Conservation (phyloP, 1,140 invertebrate species). For the Eumeta japonica region DNA sequence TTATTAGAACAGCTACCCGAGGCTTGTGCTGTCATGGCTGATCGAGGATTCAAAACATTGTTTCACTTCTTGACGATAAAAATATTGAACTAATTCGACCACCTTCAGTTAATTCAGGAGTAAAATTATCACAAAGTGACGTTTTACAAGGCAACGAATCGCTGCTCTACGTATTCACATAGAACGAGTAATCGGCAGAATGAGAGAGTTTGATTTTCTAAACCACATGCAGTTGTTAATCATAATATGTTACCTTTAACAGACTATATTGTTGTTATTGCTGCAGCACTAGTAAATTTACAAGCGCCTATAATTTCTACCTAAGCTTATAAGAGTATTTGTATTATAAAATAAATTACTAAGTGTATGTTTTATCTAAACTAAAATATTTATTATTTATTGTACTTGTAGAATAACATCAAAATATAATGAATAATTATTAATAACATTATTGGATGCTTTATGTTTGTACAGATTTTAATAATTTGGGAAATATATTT, state of each 20-base stretch:
- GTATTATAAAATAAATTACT: slow-evolving; percentile 1
- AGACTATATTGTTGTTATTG: slow-evolving; percentile 1
- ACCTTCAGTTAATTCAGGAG: neutral
- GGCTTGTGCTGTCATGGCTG: slow-evolving; percentile 1
- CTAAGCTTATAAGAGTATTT: slow-evolving; percentile 1
- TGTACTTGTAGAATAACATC: slow-evolving; percentile 1
- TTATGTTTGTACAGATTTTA: slow-evolving; percentile 1
- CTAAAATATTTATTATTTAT: neutral
- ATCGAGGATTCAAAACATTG: slow-evolving; percentile 1
- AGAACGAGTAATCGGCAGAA: neutral
- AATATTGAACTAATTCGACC: slow-evolving; percentile 1
- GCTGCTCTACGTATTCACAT: slow-evolving; percentile 1
- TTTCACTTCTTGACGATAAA: slow-evolving; percentile 1
- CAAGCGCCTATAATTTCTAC: neutral
- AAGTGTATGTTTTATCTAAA: slow-evolving; percentile 1
- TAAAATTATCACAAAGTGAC: neutral
- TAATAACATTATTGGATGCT: slow-evolving; percentile 1
- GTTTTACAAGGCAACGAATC: neutral
- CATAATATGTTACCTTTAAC: slow-evolving; percentile 1
- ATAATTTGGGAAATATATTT: slow-evolving; percentile 1
- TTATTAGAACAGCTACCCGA: neutral
- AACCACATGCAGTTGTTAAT: neutral
- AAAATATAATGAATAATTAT: slow-evolving; percentile 1
- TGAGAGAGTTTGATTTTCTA: slow-evolving; percentile 1
- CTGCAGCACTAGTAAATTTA: neutral